Conservation (phyloP, 2,888 invertebrate genomes). For the Drosophila suboccidentalis region DNA sequence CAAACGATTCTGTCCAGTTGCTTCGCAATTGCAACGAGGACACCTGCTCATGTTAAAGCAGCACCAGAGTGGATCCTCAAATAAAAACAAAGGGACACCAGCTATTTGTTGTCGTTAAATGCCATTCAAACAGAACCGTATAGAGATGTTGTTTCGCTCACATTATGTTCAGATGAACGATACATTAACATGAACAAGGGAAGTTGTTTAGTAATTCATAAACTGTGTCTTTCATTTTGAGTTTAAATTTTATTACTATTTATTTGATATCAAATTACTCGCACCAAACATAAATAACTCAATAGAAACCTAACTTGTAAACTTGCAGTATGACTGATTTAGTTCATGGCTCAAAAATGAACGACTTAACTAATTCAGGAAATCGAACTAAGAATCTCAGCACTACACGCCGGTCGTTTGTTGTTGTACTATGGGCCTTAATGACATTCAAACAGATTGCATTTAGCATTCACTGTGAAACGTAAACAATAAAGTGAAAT, state of each 20-base stretch:
- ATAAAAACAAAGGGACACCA: slow-evolving; percentile 15
- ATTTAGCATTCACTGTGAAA: slow-evolving; percentile 21
- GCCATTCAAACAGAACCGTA: slow-evolving; percentile 28
- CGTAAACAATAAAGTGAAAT: slow-evolving; percentile 6
- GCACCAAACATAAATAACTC: too few species aligned
- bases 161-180: background rate
- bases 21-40: slow-evolving; percentile 73
- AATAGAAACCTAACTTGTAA: too few species aligned
- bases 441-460: slow-evolving; percentile 30
- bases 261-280: too few species aligned
- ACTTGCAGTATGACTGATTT: too few species aligned
- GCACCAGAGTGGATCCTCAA: background rate
- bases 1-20: slow-evolving; percentile 88
- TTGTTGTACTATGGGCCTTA: slow-evolving; percentile 1
- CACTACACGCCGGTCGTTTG: slow-evolving; percentile 5
- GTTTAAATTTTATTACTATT: too few species aligned
- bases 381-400: background rate
- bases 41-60: slow-evolving; percentile 50
- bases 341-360: background rate
- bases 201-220: background rate
- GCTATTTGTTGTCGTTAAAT: slow-evolving; percentile 16
- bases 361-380: background rate
- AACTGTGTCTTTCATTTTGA: too few species aligned
- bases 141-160: too few species aligned
- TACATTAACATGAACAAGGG: background rate